Base-by-base conservation (phyloP, 1,140 invertebrate species). In the Platyura marginata region DNA sequence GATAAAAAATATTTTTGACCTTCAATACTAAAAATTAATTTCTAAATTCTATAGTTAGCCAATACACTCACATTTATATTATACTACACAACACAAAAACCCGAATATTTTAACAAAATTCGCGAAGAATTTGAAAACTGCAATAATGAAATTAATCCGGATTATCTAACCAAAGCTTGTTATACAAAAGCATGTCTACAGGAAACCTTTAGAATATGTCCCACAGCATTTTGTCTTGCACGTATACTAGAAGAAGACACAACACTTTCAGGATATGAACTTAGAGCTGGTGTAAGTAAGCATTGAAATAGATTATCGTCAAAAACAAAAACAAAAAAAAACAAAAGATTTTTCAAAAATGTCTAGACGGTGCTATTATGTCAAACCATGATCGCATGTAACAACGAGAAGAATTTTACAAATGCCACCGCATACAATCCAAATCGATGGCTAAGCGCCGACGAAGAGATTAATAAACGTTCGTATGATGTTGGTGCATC, bases 121-220 rank as follows among this genome's bases (percentile, higher is more conserved):
- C 71, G 76, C n/a, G 64, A 79, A 23, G 89, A 95, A 59, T 63
- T 86, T 1, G 59, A 51, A n/a, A 52, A 65, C 11, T 51, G 79
- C 29, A 65, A 70, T 16, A 73, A 69, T 21, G 62, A 69, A 22
- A 61, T 81, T 33, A 65, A 66, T 2, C 62, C 70, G 13, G 69
- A 78, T 19, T 66, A 72, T 29, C 56, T 91, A 2, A 62, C 70
- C 2, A 69, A 71, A 29, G 72, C 81, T 25, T 67, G 71, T 3
- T 91, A 89, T 53, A 67, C 91, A 1, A 79, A 79, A 49, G 88
- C 88, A 2, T 92, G 86, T 49, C 73, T 92, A 3, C 79, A 75
- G 41, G 91, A 97, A 68, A 71, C 81, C 1, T 91, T 90, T 54
- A 68, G 82, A 48, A 55, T 94, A 22, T 66, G 80, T 34, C 88